Percentiles rank a stretch among this genome's conserved stretches.
These are phyloP conservation scores for Pandemis cinnamomeana DNA, from an alignment of 2,888 invertebrate genomes.

Conservation along the genomic window DNA sequence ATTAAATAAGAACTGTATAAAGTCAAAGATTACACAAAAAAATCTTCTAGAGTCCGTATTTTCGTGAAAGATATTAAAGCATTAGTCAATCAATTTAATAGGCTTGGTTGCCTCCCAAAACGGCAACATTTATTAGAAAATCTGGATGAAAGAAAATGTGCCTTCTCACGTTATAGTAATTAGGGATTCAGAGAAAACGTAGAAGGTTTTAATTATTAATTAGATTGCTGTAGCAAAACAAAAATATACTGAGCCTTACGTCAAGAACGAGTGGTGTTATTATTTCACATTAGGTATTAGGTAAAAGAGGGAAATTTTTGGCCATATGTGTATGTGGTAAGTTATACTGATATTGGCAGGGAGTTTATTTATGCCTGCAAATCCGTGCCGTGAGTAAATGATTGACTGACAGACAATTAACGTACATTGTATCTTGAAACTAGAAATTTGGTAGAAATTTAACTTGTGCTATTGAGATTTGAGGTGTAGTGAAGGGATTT, in stretches of 20 bases:
- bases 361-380: no score
- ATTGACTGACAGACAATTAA: no score
- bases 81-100: not conserved
- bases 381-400: no score
- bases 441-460: no score
- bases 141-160: not conserved
- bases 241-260: not conserved
- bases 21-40: not conserved
- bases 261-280: not conserved
- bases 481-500: no score
- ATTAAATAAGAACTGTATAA: no score
- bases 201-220: not conserved
- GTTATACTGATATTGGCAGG: no score
- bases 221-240: not conserved
- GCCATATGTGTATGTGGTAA: not conserved
- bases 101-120: not conserved
- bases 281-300: not conserved
- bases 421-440: no score
- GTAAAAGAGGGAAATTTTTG: not conserved
- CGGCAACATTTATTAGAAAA: not conserved
- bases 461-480: no score
- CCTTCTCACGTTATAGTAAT: not conserved
- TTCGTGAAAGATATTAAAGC: not conserved
- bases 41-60: not conserved
- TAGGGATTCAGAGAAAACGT: not conserved